These are phyloP conservation scores for Drosophila greeni DNA, from an alignment of 2,888 invertebrate species.

Conservation along the genomic window DNA sequence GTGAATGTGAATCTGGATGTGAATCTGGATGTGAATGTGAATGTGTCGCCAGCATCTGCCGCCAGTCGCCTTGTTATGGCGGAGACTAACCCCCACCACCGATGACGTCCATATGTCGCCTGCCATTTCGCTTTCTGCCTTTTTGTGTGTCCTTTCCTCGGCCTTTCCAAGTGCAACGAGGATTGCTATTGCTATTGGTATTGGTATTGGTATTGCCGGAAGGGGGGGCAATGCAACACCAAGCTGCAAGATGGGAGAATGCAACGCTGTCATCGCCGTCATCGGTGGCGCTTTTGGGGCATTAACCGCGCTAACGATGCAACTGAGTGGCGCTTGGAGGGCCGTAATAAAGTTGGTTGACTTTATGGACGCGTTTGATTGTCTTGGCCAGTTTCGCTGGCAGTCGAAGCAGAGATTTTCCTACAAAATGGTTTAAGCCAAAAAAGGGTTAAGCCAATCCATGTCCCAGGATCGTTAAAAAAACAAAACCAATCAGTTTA, in stretches of 20 bases:
- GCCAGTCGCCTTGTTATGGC: conserved; percentile 27
- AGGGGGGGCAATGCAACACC: neutral
- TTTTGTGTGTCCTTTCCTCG: conserved; percentile 47
- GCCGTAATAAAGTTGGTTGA: conserved; percentile 63
- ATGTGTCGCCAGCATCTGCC: conserved; percentile 25
- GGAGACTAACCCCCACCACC: conserved; percentile 13
- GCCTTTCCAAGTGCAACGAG: conserved; percentile 54
- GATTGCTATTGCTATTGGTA: conserved; percentile 1
- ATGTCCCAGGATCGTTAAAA: neutral
- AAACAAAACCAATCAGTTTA: neutral
- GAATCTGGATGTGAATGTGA: conserved; percentile 8
- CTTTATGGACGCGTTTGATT: conserved; percentile 62
- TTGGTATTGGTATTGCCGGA: conserved; percentile 44
- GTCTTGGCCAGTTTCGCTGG: conserved; percentile 36
- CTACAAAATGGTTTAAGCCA: conserved; percentile 5
- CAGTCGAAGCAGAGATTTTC: conserved; percentile 9
- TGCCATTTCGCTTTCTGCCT: conserved; percentile 46
- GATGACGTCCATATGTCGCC: conserved; percentile 68
- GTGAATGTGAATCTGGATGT: conserved; percentile 3
- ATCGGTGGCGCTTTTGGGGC: conserved; percentile 29
- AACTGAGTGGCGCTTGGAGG: conserved; percentile 27
- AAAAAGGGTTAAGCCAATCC: neutral
- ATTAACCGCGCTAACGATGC: conserved; percentile 38
- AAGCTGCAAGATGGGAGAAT: conserved; percentile 23
- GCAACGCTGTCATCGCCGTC: conserved; percentile 19